Evolutionary conservation across 1,140 invertebrate species (phyloP), one percentile per base, ranked within the genome.

Genomic region (Meloidogyne chitwoodi): DNA sequence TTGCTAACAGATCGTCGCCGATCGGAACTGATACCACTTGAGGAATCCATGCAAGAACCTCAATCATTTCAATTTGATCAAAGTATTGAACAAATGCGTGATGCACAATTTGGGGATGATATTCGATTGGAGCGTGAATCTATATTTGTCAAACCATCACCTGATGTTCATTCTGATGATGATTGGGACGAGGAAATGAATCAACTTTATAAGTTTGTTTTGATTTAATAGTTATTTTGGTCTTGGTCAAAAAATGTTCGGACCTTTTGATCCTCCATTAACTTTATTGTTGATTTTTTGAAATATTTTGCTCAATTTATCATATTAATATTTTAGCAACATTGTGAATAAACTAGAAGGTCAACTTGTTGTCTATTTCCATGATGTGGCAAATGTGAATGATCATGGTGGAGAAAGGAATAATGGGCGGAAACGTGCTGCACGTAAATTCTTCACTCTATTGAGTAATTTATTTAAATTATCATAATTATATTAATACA

Each of bases 401-500:
- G 38, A 70, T n/a, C 44, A n/a, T n/a, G n/a, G 19, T 29, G 61
- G 61, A 44, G 24, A 44, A 0, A 8, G 11, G 6, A 12, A 41
- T 27, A 19, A 41, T 38, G 61, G 44, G 19, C 68, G 68, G 8
- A 61, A 44, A 27, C 16, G 8, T 38, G 68, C 38, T 10, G 68
- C 68, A 6, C 68, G 68, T 14, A 70, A 70, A 70, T 70, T 70
- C 68, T 70, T 70, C 31, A 61, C 68, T 56, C n/a, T 70, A 29
- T 70, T 70, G 19, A 70, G 68, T 70, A 61, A 70, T 41, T 27
- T 70, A 26, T 69, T 44, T 29, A n/a, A n/a, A n/a, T 44, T 68
- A 34, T 31, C 10, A 16, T 26, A 19, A 31, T 38, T 38, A 44
- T 4, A 24, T 68, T 68, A 26, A 24, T 3, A 19, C n/a, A 27